These are phyloP conservation scores for Nannoperca australis DNA, from an alignment of 2,797 vertebrate genomes.

Conservation along the genomic window DNA sequence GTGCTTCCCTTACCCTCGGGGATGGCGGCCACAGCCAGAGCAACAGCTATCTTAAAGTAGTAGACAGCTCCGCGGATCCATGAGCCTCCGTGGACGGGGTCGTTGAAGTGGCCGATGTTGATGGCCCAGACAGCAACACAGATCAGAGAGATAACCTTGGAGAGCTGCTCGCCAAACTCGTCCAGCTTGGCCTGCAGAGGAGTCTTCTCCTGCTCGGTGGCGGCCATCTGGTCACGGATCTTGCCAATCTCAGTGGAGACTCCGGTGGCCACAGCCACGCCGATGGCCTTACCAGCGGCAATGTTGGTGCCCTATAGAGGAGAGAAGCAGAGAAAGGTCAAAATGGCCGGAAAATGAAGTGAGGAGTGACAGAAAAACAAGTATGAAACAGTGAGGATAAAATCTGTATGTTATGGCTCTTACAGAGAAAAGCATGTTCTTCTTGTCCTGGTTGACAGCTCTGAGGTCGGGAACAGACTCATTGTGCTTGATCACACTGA, in stretches of 20 bases:
- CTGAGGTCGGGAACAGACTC: constrained; percentile 91
- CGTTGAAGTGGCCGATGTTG: constrained; percentile 98
- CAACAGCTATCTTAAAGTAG: constrained; percentile 97
- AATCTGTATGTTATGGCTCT: constrained; percentile 60
- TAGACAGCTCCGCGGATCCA: constrained; percentile 97
- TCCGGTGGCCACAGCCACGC: constrained; percentile 91
- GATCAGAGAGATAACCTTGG: constrained; percentile 97
- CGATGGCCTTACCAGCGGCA: constrained; percentile 92
- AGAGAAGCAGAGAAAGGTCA: background rate
- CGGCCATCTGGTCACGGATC: constrained; percentile 97
- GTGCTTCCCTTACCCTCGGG: constrained; percentile 88
- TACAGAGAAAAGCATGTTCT: constrained; percentile 99
- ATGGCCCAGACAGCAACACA: constrained; percentile 97
- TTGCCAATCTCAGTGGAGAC: constrained; percentile 96
- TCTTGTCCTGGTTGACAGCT: constrained; percentile 98
- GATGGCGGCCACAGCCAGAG: constrained; percentile 95
- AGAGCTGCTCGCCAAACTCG: constrained; percentile 96
- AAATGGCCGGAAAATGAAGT: background rate
- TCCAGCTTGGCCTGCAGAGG: constrained; percentile 97
- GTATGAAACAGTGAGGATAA: background rate
- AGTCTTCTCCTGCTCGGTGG: constrained; percentile 96
- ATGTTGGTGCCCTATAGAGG: constrained; percentile 92
- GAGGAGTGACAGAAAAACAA: background rate
- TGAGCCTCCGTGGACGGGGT: constrained; percentile 95
- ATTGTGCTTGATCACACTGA: constrained; percentile 97